Evolutionary conservation across 2,113 vertebrate species (phyloP).

Genomic region (Nerophis lumbriciformis): DNA sequence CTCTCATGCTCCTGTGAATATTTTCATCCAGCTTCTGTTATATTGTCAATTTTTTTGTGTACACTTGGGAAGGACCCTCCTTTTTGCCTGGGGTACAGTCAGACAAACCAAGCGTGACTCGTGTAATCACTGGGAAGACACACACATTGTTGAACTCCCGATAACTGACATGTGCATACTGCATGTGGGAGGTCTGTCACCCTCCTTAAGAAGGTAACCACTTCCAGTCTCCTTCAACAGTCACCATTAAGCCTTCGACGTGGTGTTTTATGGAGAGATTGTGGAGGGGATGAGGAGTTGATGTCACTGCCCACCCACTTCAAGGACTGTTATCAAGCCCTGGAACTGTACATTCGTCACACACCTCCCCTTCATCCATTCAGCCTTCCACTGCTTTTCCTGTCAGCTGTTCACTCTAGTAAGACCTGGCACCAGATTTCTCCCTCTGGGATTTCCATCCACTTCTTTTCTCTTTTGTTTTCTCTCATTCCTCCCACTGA

Average conservation of each 20-base stretch:
- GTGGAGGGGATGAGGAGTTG: slow-evolving; percentile 28
- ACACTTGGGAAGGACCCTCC: slow-evolving; percentile 33
- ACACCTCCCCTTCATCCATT: slow-evolving; percentile 2
- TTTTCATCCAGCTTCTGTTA: neutral
- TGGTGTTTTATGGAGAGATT: slow-evolving; percentile 34
- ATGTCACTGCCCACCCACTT: slow-evolving; percentile 42
- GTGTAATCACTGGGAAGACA: slow-evolving; percentile 42
- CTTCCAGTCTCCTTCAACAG: slow-evolving; percentile 37
- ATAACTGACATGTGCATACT: neutral
- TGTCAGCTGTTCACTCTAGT: slow-evolving; percentile 52
- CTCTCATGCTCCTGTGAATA: too few species aligned
- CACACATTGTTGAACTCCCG: slow-evolving; percentile 7
- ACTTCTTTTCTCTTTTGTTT: slow-evolving; percentile 47
- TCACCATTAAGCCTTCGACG: slow-evolving; percentile 47
- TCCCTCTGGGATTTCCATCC: slow-evolving; percentile 56
- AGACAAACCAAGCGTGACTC: slow-evolving; percentile 44
- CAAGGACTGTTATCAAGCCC: slow-evolving; percentile 41
- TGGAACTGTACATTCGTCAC: slow-evolving; percentile 18
- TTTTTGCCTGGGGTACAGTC: slow-evolving; percentile 47
- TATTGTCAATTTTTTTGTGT: neutral
- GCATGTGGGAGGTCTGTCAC: slow-evolving; percentile 52
- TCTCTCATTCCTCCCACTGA: slow-evolving; percentile 51
- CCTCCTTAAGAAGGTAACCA: slow-evolving; percentile 49
- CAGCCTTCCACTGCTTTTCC: slow-evolving; percentile 21
- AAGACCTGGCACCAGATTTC: slow-evolving; percentile 53